phyloP scores from a whole-genome alignment of 2,797 vertebrate genomes.

The Acanthurus leucopareius region DNA sequence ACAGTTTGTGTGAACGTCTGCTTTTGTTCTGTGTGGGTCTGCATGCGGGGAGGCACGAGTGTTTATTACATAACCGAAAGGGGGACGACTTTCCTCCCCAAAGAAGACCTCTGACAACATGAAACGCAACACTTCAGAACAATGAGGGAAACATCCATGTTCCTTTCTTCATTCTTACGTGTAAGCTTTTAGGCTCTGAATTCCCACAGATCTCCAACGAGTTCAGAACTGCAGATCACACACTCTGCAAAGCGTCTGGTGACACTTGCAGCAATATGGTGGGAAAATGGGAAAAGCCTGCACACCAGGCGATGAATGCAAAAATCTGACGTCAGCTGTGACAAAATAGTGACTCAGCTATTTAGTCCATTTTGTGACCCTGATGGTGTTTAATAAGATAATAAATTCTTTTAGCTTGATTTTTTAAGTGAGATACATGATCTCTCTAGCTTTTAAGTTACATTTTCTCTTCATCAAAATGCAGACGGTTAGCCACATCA shows the following conservation, averaged over 20 bases:
- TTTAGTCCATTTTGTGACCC: conserved; percentile 9
- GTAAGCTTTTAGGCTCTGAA: conserved; percentile 45
- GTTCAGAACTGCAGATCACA: conserved; percentile 62
- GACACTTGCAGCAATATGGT: conserved; percentile 58
- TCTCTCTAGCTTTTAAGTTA: not conserved
- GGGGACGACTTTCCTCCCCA: conserved; percentile 46
- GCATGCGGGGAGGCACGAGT: conserved; percentile 24
- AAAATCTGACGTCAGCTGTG: conserved; percentile 23
- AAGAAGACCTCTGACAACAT: conserved; percentile 53
- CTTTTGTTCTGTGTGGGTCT: conserved; percentile 30
- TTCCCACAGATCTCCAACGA: conserved; percentile 56
- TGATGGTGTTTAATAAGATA: not conserved
- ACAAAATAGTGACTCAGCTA: conserved; percentile 38
- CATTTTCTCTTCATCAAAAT: not conserved
- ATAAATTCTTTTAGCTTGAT: not conserved
- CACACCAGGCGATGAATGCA: not conserved
- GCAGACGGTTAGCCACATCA: not conserved
- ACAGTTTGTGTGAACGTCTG: conserved; percentile 2
- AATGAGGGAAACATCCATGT: conserved; percentile 60
- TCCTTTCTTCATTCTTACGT: conserved; percentile 56
- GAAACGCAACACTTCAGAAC: conserved; percentile 68
- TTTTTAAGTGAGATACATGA: not conserved
- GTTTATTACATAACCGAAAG: conserved; percentile 50
- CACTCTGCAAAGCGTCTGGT: conserved; percentile 53
- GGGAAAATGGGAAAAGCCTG: conserved; percentile 46